Evolutionary conservation across 2,797 vertebrate genomes (phyloP).

Genomic region (Odontamblyopus rebecca): DNA sequence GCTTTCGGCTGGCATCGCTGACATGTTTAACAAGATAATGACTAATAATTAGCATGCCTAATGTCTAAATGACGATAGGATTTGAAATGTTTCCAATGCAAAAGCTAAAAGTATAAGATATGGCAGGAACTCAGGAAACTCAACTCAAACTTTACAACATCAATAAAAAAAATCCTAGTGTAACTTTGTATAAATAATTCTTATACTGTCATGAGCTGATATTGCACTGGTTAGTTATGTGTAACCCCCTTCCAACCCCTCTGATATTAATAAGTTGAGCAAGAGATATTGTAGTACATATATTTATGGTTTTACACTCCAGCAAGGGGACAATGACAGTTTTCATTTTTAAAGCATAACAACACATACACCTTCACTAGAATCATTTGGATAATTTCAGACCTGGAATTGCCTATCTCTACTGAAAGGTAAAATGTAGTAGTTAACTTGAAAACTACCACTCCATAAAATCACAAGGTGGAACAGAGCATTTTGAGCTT

Average conservation of each 20-base stretch:
- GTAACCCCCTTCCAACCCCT: neutral
- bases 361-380: no score
- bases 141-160: neutral
- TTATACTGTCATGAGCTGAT: neutral
- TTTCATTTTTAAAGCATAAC: neutral
- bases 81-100: neutral
- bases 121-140: neutral
- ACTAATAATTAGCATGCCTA: neutral
- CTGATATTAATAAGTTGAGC: slow-evolving; percentile 45
- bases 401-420: no score
- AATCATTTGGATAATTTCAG: no score
- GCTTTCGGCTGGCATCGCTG: neutral
- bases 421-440: no score
- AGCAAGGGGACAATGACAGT: neutral
- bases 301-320: slow-evolving; percentile 13
- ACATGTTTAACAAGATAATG: neutral
- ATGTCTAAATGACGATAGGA: no score
- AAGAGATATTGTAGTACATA: slow-evolving; percentile 19
- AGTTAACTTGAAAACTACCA: no score
- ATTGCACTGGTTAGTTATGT: slow-evolving; percentile 18
- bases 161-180: neutral
- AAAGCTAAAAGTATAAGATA: no score
- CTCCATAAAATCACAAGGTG: no score
- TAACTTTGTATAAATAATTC: slow-evolving; percentile 1
- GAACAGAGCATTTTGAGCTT: no score